A percentile compares a stretch with the other conserved stretches of the same genome.
These are phyloP conservation scores for Poliocrania exsul DNA, from an alignment of 2,797 vertebrate genomes.

Conservation along the genomic window DNA sequence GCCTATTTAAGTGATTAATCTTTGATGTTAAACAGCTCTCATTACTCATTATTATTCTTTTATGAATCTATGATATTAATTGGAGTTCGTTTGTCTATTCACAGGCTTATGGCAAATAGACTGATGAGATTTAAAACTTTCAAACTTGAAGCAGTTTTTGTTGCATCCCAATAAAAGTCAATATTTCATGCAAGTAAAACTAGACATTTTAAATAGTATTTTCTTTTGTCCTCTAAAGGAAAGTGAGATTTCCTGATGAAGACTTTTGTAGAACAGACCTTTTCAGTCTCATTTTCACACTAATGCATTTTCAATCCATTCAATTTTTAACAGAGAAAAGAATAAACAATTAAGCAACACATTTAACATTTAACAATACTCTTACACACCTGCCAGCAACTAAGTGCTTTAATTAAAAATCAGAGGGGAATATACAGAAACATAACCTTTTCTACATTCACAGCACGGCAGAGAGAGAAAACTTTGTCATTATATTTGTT, in stretches of 20 bases:
- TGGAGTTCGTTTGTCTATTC: neutral
- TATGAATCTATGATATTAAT: neutral
- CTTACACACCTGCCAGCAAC: constrained; percentile 71
- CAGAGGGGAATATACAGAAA: constrained; percentile 43
- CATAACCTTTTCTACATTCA: constrained; percentile 44
- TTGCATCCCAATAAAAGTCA: constrained; percentile 15
- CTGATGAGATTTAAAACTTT: neutral
- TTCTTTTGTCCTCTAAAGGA: constrained; percentile 57
- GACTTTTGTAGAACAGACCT: constrained; percentile 48
- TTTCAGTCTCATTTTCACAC: constrained; percentile 67
- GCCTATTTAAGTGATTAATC: neutral
- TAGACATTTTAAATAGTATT: constrained; percentile 42
- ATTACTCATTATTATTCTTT: constrained; percentile 7
- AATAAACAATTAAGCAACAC: constrained; percentile 73
- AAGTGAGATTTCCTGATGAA: neutral
- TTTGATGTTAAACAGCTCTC: neutral
- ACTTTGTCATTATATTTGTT: constrained; percentile 31
- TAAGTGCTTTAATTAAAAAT: constrained; percentile 73
- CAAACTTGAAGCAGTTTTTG: neutral
- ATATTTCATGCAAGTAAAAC: constrained; percentile 6
- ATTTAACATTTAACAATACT: constrained; percentile 53
- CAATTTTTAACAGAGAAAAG: constrained; percentile 67
- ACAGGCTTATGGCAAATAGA: neutral
- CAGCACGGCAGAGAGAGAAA: neutral
- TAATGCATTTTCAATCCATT: constrained; percentile 65